Conservation (phyloP, 2,888 invertebrate species). For the Ichneumoninae sp. region DNA sequence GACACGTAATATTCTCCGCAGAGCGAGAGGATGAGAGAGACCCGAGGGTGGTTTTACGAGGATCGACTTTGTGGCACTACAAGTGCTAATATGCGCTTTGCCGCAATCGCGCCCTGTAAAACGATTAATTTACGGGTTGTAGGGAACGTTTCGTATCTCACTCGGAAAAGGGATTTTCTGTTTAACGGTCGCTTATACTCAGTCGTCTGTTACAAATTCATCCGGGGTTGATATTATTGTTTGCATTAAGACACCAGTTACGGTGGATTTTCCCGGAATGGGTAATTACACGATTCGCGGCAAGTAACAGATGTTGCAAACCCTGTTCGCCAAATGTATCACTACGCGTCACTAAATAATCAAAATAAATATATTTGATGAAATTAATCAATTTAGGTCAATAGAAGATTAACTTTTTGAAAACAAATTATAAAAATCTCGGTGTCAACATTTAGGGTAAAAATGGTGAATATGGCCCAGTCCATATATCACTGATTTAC, state of each 20-base stretch:
- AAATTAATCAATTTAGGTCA: too few relatives aligned
- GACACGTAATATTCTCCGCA: constrained; percentile 30
- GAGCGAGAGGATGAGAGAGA: neutral
- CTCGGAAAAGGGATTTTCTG: constrained; percentile 3
- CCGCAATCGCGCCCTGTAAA: constrained; percentile 2
- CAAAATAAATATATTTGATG: neutral
- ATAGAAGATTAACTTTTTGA: neutral
- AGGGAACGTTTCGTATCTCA: constrained; percentile 6
- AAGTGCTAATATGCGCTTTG: constrained; percentile 41
- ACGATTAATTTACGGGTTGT: neutral
- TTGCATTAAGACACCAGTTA: neutral
- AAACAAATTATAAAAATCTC: too few relatives aligned
- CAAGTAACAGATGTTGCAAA: neutral
- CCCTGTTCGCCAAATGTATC: neutral
- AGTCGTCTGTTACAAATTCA: neutral
- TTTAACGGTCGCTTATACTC: neutral
- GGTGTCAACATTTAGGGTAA: neutral
- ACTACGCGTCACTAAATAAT: neutral
- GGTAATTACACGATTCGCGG: neutral
- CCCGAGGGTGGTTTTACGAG: constrained; percentile 34
- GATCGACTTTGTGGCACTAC: constrained; percentile 32
- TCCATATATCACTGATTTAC: too few relatives aligned
- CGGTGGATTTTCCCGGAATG: neutral
- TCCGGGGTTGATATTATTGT: neutral
- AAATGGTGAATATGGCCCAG: neutral